phyloP scores from a whole-genome alignment of 2,888 invertebrate genomes.

The Volucella zonaria region DNA sequence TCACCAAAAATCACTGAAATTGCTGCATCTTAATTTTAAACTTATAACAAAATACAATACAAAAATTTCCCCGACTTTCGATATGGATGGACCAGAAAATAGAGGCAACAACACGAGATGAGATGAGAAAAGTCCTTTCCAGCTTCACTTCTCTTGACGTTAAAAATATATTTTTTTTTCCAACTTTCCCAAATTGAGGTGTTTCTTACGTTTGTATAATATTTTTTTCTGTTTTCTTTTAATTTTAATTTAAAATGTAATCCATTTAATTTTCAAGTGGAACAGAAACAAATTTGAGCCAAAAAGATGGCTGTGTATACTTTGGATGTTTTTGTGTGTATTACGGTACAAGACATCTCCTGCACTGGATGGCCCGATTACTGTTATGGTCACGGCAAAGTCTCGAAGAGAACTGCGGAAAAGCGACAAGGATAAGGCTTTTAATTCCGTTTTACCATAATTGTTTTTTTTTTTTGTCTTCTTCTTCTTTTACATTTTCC shows the following conservation, averaged over 20 bases:
- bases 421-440: conserved; percentile 68
- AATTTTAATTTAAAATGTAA: conserved; percentile 6
- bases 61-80: conserved; percentile 43
- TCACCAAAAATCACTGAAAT: not conserved
- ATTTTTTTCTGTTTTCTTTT: conserved; percentile 2
- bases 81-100: conserved; percentile 55
- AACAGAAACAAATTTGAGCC: conserved; percentile 56
- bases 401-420: conserved; percentile 73
- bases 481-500: not conserved
- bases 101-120: conserved; percentile 5
- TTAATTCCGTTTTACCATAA: conserved; percentile 45
- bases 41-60: not conserved
- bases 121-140: conserved; percentile 45
- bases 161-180: conserved; percentile 8
- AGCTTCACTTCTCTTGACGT: conserved; percentile 18
- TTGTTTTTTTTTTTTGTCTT: not conserved
- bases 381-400: conserved; percentile 72
- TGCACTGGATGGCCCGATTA: conserved; percentile 72
- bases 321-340: conserved; percentile 38
- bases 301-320: conserved; percentile 71
- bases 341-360: conserved; percentile 60
- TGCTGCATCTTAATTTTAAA: conserved; percentile 4
- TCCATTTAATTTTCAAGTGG: not conserved
- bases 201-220: conserved; percentile 23
- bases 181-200: conserved; percentile 30